Base-by-base conservation (phyloP, 2,888 invertebrate species). In the Syritta pipiens region DNA sequence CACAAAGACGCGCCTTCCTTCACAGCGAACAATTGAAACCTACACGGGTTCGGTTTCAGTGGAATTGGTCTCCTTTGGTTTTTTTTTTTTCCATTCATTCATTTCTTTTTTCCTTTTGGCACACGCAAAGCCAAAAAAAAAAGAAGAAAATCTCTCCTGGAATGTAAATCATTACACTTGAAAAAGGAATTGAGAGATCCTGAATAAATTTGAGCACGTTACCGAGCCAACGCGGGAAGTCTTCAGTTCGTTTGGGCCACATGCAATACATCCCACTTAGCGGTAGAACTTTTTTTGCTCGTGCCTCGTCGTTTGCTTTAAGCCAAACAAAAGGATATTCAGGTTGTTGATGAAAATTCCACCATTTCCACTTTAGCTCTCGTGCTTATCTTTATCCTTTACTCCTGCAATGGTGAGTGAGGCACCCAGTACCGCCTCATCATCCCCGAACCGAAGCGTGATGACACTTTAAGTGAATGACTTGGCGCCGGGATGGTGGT, bases 81-180 rank as follows among this genome's bases (percentile, higher is more conserved):
- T 1, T 28, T 6, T 40, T 17, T n/a, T 46, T 14, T 24, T 7
- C 6, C n/a, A 9, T n/a, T n/a, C n/a, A n/a, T n/a, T n/a, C n/a
- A n/a, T n/a, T 17, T 49, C 3, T 46, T 46, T 10, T 7, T 22
- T 20, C 6, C 2, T 4, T 5, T 2, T 19, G 19, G 30, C 19
- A 12, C 30, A 14, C 30, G 5, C 10, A 28, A 30, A 57, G 55
- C 3, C 55, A 28, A 22, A 30, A 48, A 9, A 46, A 46, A 46
- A 32, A 26, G 9, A 14, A 42, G 40, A 32, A 42, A 9, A n/a
- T n/a, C n/a, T n/a, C n/a, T n/a, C n/a, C 40, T 22, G 24, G 22
- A 57, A 59, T 69, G 46, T 60, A 51, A 60, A 71, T 60, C 71
- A 71, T 71, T 53, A 55, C 37, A 60, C 51, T 71, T 37, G 42